Conservation (phyloP, 1,140 invertebrate species). For the Neotoxoptera formosana region DNA sequence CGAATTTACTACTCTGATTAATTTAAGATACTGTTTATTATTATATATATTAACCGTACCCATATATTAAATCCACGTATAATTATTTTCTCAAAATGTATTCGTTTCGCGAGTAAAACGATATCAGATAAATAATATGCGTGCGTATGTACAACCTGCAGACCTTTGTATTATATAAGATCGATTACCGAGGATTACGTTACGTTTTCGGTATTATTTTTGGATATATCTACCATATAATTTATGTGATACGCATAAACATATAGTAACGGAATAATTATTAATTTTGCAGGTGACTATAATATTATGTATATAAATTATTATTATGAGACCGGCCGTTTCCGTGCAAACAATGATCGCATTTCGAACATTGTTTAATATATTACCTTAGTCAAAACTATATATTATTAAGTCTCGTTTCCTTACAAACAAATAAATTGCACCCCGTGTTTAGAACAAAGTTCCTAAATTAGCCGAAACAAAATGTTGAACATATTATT, state of each 20-base stretch:
- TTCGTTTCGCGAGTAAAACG: not conserved
- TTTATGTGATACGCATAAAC: not conserved
- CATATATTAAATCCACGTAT: not conserved
- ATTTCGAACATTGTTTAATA: not conserved
- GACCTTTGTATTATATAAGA: not conserved
- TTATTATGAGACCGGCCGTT: not conserved
- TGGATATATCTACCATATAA: not conserved
- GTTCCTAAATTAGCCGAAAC: too few species aligned
- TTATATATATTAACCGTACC: not conserved
- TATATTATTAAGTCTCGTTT: too few species aligned
- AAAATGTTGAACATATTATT: too few species aligned
- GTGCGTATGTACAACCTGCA: not conserved
- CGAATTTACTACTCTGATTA: not conserved
- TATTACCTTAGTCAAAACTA: not conserved
- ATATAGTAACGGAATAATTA: not conserved
- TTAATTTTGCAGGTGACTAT: not conserved
- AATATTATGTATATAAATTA: not conserved
- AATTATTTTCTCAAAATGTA: not conserved
- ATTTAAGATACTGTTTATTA: not conserved
- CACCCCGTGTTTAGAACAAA: too few species aligned
- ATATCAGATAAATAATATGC: conserved; percentile 9
- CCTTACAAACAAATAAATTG: too few species aligned
- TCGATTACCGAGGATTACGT: conserved; percentile 2
- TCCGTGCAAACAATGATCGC: not conserved
- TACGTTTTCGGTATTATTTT: not conserved